phyloP scores from a whole-genome alignment of 2,797 vertebrate genomes.

The Cossypha caffra region DNA sequence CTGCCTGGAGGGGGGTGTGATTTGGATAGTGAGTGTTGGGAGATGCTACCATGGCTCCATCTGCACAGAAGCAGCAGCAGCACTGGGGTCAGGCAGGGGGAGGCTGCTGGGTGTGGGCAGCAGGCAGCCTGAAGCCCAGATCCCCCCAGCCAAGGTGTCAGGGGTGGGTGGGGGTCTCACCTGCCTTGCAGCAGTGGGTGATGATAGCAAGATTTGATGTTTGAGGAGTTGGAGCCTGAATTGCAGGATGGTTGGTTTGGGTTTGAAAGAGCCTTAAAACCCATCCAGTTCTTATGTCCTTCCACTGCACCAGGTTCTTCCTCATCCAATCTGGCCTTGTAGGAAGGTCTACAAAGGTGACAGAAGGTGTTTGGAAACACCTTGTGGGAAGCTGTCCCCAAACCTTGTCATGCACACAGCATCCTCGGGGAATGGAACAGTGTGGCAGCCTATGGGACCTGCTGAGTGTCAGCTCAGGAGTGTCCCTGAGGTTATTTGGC shows the following conservation, averaged over 20 bases:
- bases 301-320: not conserved
- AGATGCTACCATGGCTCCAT: not conserved
- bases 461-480: not conserved
- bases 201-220: not conserved
- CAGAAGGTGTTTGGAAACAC: not conserved
- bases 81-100: not conserved
- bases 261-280: not conserved
- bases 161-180: not conserved
- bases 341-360: not conserved
- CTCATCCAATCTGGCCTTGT: not conserved
- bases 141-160: fast-evolving
- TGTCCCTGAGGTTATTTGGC: not conserved
- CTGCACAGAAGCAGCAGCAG: not conserved
- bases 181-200: not conserved
- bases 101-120: not conserved
- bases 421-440: fast-evolving
- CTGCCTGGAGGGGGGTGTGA: not conserved
- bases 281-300: not conserved
- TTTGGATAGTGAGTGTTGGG: not conserved
- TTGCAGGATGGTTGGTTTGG: not conserved
- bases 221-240: not conserved
- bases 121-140: not conserved
- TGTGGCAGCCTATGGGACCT: too few species aligned
- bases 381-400: not conserved
- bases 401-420: not conserved